phyloP scores from a whole-genome alignment of 37 sponge, comb jelly and placozoan genomes.

The Axinella damicornis region DNA sequence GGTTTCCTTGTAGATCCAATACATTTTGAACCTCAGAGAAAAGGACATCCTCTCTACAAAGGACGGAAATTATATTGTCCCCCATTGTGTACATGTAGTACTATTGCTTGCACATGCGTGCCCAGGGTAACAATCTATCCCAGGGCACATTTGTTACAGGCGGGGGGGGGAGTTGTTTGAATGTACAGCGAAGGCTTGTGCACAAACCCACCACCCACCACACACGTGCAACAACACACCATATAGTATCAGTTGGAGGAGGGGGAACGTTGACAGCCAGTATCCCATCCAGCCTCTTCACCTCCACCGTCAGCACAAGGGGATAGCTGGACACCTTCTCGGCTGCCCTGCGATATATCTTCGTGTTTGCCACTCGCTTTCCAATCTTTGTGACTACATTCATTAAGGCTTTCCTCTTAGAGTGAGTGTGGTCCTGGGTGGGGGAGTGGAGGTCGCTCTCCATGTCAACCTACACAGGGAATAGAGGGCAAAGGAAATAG shows the following conservation, averaged over 20 bases:
- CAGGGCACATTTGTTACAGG: no score
- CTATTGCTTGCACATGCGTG: no score
- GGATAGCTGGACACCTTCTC: constrained; percentile 84
- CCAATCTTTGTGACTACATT: background rate
- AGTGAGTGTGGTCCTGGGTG: background rate
- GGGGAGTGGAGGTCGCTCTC: background rate
- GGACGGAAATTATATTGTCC: no score
- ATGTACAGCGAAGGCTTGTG: no score
- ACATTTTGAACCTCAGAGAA: no score
- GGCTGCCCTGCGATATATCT: constrained; percentile 56
- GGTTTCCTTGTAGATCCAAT: no score
- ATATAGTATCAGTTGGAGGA: constrained; percentile 82
- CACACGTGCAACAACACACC: constrained; percentile 82
- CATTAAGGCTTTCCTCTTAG: background rate
- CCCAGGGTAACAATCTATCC: no score
- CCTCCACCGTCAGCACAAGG: constrained; percentile 76
- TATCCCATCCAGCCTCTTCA: constrained; percentile 67
- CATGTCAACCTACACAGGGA: background rate
- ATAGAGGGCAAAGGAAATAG: background rate
- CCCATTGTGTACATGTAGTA: no score
- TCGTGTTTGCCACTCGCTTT: constrained; percentile 43
- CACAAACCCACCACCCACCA: no score
- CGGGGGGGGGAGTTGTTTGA: no score
- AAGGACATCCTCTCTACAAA: no score
- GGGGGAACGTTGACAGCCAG: constrained; percentile 86